phyloP scores from a whole-genome alignment of 2,113 vertebrate genomes.

The Actenoides hombroni region DNA sequence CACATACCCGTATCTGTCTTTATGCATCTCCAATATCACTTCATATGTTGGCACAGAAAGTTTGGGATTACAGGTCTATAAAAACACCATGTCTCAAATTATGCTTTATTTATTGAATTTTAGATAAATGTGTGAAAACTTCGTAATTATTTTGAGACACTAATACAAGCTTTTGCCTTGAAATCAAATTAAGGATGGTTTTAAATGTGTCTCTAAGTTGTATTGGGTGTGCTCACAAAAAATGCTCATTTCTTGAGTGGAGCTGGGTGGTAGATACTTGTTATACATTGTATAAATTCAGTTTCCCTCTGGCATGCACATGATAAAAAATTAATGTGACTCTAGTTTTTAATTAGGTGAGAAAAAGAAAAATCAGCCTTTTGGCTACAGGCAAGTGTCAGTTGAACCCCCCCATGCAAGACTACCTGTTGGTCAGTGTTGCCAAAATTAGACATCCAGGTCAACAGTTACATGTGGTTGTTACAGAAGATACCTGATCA shows the following conservation, averaged over 20 bases:
- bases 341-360: background rate
- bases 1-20: background rate
- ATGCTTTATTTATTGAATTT: background rate
- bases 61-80: background rate
- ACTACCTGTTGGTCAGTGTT: background rate
- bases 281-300: background rate
- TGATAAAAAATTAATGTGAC: background rate
- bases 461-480: background rate
- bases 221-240: background rate
- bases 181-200: background rate
- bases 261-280: background rate
- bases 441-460: no score
- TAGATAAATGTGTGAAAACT: background rate
- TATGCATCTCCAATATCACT: background rate
- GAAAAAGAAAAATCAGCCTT: background rate
- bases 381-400: background rate
- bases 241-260: background rate
- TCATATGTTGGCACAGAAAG: background rate
- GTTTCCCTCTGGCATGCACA: background rate
- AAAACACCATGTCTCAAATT: background rate
- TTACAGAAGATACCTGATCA: background rate
- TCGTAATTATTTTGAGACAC: background rate
- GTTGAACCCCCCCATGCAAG: background rate
- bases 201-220: background rate
- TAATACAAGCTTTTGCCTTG: background rate